Evolutionary conservation across 2,797 vertebrate genomes (phyloP).

Genomic region (Gymnoscopelus braueri): DNA sequence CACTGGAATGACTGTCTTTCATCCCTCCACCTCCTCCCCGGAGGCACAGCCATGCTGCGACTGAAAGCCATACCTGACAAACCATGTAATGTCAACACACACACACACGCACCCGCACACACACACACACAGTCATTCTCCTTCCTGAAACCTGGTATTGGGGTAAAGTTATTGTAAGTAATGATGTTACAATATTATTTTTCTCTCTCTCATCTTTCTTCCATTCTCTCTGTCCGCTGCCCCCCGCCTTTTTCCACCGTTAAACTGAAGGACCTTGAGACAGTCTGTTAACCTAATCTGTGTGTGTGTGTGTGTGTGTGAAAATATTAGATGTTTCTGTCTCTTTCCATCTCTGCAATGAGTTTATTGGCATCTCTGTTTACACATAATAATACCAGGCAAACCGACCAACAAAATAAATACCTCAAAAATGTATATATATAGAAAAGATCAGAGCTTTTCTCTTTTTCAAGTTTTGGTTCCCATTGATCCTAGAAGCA

Average conservation of each 20-base stretch:
- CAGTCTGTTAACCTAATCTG: not conserved
- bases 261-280: conserved; percentile 15
- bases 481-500: no score
- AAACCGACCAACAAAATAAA: no score
- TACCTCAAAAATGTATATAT: no score
- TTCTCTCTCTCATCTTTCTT: conserved; percentile 44
- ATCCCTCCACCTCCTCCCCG: conserved; percentile 22
- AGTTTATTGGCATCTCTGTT: no score
- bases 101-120: conserved; percentile 22
- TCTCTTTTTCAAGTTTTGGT: no score
- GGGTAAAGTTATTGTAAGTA: conserved; percentile 69
- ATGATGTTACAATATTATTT: conserved; percentile 23
- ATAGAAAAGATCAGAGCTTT: no score
- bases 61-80: conserved; percentile 66
- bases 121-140: conserved; percentile 22
- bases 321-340: no score
- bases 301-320: not conserved
- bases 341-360: no score
- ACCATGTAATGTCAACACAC: conserved; percentile 29
- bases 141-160: conserved; percentile 53
- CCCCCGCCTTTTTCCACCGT: conserved; percentile 18
- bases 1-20: conserved; percentile 27
- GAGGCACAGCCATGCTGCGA: conserved; percentile 39
- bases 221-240: conserved; percentile 25
- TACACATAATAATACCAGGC: no score